Conservation (phyloP, 2,888 invertebrate species). For the Phalera bucephala region DNA sequence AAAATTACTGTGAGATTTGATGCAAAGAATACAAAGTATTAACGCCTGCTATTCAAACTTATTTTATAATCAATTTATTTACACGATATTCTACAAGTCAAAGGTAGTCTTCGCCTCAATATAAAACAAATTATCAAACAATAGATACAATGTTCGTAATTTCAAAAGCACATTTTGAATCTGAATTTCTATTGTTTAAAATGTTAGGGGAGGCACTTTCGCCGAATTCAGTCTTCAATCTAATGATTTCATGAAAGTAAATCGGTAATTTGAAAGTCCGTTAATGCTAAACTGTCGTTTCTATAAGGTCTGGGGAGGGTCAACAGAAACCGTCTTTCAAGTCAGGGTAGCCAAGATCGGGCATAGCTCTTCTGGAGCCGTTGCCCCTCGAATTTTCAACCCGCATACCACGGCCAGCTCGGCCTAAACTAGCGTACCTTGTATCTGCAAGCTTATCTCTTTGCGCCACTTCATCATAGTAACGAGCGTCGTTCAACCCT, state of each 20-base stretch:
- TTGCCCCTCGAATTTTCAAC: slow-evolving; percentile 66
- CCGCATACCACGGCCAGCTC: slow-evolving; percentile 65
- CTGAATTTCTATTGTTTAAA: slow-evolving; percentile 47
- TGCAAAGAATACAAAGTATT: slow-evolving; percentile 31
- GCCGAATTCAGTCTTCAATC: slow-evolving; percentile 78
- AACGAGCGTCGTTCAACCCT: slow-evolving; percentile 77
- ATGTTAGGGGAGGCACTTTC: slow-evolving; percentile 60
- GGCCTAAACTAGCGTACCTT: slow-evolving; percentile 76
- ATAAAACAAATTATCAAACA: slow-evolving; percentile 28
- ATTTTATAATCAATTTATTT: slow-evolving; percentile 31
- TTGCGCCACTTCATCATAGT: slow-evolving; percentile 78
- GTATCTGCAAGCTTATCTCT: slow-evolving; percentile 78
- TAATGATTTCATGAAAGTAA: slow-evolving; percentile 54
- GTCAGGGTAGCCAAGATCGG: slow-evolving; percentile 81
- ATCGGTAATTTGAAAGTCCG: slow-evolving; percentile 36
- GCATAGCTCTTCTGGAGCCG: slow-evolving; percentile 70
- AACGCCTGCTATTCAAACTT: slow-evolving; percentile 26
- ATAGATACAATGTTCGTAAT: slow-evolving; percentile 26
- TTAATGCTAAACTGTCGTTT: slow-evolving; percentile 67
- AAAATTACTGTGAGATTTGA: slow-evolving; percentile 43
- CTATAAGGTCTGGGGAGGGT: slow-evolving; percentile 82
- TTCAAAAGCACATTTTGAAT: slow-evolving; percentile 14
- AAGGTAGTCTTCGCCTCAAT: slow-evolving; percentile 31
- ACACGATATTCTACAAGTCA: slow-evolving; percentile 40
- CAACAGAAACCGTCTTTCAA: slow-evolving; percentile 89